Conservation (phyloP, 2,888 invertebrate species). For the Cephus sareptanus region DNA sequence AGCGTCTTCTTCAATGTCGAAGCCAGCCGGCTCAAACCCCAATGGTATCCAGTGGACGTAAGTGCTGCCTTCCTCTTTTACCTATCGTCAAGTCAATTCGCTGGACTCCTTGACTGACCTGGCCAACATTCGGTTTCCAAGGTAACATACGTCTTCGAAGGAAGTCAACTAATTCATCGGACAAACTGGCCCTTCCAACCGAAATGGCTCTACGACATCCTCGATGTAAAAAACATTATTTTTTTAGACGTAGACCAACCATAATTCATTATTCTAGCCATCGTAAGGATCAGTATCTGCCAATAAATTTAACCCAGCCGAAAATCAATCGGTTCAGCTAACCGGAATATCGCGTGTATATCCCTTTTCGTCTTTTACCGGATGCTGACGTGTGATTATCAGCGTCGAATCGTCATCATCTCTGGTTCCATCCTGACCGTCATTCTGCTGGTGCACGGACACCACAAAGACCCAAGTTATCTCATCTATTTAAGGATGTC, state of each 20-base stretch:
- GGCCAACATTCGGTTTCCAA: conserved; percentile 27
- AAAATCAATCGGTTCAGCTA: background rate
- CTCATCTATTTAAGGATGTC: background rate
- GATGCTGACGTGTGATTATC: no score
- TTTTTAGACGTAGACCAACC: conserved; percentile 25
- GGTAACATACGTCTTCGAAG: conserved; percentile 64
- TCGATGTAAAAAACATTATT: conserved; percentile 60
- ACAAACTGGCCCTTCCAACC: conserved; percentile 58
- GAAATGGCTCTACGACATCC: conserved; percentile 60
- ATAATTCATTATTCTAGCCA: background rate
- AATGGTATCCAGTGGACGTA: conserved; percentile 39
- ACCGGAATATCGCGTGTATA: no score
- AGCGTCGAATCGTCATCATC: background rate
- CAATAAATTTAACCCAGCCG: background rate
- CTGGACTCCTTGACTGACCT: background rate
- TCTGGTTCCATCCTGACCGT: background rate
- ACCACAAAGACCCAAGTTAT: background rate
- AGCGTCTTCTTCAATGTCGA: conserved; percentile 64
- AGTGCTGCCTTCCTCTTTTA: conserved; percentile 24
- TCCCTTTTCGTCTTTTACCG: no score
- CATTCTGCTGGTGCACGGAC: background rate
- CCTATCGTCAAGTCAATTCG: background rate
- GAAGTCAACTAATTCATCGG: conserved; percentile 50
- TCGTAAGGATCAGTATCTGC: no score
- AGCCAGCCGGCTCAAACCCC: conserved; percentile 29